Conservation (phyloP, 2,888 invertebrate species). For the Caenorhabditis sp. region DNA sequence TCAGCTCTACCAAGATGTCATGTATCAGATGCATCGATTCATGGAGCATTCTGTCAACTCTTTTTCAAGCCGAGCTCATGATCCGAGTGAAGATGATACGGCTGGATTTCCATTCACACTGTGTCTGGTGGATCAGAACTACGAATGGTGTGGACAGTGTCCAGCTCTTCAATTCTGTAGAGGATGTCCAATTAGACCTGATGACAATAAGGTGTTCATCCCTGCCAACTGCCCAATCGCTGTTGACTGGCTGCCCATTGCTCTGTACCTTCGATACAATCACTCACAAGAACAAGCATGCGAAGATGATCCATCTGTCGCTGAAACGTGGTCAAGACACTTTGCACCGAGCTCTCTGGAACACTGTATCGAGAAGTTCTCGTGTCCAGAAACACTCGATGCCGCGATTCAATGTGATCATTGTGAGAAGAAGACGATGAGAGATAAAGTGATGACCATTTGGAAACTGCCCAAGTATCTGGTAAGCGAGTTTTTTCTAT, state of each 20-base stretch:
- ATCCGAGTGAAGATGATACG: constrained; percentile 89
- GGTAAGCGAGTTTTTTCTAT: no score
- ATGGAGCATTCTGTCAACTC: constrained; percentile 69
- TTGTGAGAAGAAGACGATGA: constrained; percentile 91
- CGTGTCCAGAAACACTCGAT: constrained; percentile 89
- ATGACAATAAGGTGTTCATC: constrained; percentile 57
- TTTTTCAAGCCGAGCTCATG: constrained; percentile 75
- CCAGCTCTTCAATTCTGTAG: constrained; percentile 88
- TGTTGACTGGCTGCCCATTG: constrained; percentile 96
- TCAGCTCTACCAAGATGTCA: constrained; percentile 74
- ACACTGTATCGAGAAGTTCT: constrained; percentile 89
- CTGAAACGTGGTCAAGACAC: constrained; percentile 88
- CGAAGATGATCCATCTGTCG: constrained; percentile 89
- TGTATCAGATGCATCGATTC: constrained; percentile 81
- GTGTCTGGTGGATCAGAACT: constrained; percentile 89
- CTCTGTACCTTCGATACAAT: constrained; percentile 93
- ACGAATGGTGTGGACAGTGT: constrained; percentile 83
- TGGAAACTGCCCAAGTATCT: constrained; percentile 93
- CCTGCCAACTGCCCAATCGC: constrained; percentile 85
- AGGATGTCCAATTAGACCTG: constrained; percentile 88
- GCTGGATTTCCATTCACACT: constrained; percentile 94
- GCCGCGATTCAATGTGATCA: constrained; percentile 76
- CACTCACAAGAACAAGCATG: constrained; percentile 89
- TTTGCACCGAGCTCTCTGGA: constrained; percentile 91
- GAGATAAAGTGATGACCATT: constrained; percentile 93